These are phyloP conservation scores for Geotrupes spiniger DNA, from an alignment of 2,888 invertebrate species.

Conservation along the genomic window DNA sequence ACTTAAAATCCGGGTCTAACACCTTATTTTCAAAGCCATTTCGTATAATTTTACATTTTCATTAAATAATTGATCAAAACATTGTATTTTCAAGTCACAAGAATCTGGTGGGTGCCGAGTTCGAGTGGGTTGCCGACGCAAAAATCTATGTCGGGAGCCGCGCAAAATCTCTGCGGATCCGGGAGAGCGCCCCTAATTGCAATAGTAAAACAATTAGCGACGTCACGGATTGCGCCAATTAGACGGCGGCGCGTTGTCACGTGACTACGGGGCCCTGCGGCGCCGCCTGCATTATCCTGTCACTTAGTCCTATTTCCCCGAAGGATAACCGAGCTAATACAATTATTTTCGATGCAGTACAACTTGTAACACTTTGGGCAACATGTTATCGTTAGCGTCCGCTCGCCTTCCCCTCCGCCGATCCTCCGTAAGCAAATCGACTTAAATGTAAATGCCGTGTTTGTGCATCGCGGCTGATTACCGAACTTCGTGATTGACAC, in stretches of 20 bases:
- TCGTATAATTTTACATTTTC: too few relatives aligned
- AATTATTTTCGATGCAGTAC: constrained; percentile 28
- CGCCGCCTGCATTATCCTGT: constrained; percentile 36
- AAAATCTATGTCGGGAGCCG: too few relatives aligned
- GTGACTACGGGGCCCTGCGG: constrained; percentile 31
- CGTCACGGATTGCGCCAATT: constrained; percentile 37
- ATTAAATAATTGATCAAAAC: too few relatives aligned
- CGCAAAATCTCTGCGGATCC: constrained; percentile 6
- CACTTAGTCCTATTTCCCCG: constrained; percentile 40
- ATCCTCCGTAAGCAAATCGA: constrained; percentile 1
- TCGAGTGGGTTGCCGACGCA: too few relatives aligned
- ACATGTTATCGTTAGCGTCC: constrained; percentile 19
- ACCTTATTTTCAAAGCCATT: too few relatives aligned
- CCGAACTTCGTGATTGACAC: too few relatives aligned
- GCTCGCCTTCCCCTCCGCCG: background rate
- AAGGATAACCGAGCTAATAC: constrained; percentile 34
- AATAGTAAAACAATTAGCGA: constrained; percentile 36
- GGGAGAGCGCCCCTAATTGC: constrained; percentile 22
- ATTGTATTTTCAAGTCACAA: too few relatives aligned
- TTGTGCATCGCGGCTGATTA: background rate
- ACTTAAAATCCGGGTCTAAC: too few relatives aligned
- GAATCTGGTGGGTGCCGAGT: too few relatives aligned
- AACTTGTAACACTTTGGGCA: constrained; percentile 25
- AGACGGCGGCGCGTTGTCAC: constrained; percentile 34
- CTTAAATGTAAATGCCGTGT: constrained; percentile 1